Percentiles rank a stretch among this genome's conserved stretches.
phyloP scores from a whole-genome alignment of 2,888 invertebrate genomes.

The Andrena hattorfiana region DNA sequence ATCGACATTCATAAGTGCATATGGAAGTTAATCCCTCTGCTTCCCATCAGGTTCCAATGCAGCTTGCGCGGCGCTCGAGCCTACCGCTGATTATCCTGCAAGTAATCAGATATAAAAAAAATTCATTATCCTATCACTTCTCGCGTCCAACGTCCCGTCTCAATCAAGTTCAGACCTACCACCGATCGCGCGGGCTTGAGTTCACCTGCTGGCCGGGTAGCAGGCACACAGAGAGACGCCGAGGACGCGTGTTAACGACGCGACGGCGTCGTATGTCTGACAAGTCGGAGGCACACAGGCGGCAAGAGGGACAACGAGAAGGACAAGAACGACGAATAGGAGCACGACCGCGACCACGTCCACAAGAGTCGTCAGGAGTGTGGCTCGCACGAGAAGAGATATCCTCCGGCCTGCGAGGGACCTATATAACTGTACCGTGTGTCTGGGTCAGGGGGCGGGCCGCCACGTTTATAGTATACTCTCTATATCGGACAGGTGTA shows the following conservation, averaged over 20 bases:
- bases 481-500: constrained; percentile 86
- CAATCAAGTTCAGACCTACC: constrained; percentile 6
- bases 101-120: neutral
- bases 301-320: constrained; percentile 36
- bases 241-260: constrained; percentile 35
- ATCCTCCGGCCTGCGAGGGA: constrained; percentile 79
- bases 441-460: constrained; percentile 88
- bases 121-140: neutral
- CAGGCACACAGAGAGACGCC: constrained; percentile 11
- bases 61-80: neutral
- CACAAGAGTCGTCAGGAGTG: constrained; percentile 63
- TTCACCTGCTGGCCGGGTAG: constrained; percentile 15
- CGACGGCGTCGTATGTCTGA: constrained; percentile 33
- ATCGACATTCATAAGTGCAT: neutral
- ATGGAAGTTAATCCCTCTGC: neutral
- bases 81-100: neutral
- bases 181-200: neutral
- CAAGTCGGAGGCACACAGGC: constrained; percentile 38
- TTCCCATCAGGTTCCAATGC: neutral
- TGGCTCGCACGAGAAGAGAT: constrained; percentile 68
- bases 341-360: constrained; percentile 49
- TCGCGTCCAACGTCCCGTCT: neutral
- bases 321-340: constrained; percentile 58
- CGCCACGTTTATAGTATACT: constrained; percentile 82
- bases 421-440: constrained; percentile 86